A percentile compares a stretch with the other conserved stretches of the same genome.
These are phyloP conservation scores for Siniperca scherzeri DNA, from an alignment of 2,797 vertebrate genomes.

Conservation along the genomic window DNA sequence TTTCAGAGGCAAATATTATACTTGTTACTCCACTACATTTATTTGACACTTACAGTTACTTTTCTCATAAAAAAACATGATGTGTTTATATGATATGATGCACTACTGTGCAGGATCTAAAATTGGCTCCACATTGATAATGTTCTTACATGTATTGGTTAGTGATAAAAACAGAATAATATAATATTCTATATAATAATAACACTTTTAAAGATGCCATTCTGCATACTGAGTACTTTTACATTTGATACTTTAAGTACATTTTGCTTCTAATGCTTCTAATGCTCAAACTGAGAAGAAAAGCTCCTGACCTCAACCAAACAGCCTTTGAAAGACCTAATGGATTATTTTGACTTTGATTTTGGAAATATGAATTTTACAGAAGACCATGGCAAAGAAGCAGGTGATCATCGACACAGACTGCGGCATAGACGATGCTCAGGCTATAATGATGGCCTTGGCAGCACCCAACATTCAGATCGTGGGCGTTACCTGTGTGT, in stretches of 20 bases:
- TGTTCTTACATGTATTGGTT: too few relatives aligned
- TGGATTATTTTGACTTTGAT: not conserved
- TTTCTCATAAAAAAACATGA: too few relatives aligned
- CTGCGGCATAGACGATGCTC: conserved; percentile 88
- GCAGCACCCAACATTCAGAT: conserved; percentile 77
- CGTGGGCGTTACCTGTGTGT: conserved; percentile 85
- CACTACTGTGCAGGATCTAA: too few relatives aligned
- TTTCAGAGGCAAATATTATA: not conserved
- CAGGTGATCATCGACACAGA: conserved; percentile 87
- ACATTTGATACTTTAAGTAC: too few relatives aligned
- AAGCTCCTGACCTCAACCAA: not conserved
- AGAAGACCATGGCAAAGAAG: conserved; percentile 79
- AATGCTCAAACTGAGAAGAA: too few relatives aligned
- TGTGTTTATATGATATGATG: too few relatives aligned
- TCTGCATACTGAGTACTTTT: too few relatives aligned
- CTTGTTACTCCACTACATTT: not conserved
- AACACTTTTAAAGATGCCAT: too few relatives aligned
- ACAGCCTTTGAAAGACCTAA: not conserved
- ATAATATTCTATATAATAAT: too few relatives aligned
- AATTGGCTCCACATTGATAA: too few relatives aligned
- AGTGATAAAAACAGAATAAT: too few relatives aligned
- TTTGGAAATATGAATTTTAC: conserved; percentile 2
- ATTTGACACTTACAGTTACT: not conserved
- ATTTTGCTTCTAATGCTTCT: too few relatives aligned
- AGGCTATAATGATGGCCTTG: conserved; percentile 86